Base-by-base conservation (phyloP, 1,140 invertebrate species). In the Drosophila melanogaster region DNA sequence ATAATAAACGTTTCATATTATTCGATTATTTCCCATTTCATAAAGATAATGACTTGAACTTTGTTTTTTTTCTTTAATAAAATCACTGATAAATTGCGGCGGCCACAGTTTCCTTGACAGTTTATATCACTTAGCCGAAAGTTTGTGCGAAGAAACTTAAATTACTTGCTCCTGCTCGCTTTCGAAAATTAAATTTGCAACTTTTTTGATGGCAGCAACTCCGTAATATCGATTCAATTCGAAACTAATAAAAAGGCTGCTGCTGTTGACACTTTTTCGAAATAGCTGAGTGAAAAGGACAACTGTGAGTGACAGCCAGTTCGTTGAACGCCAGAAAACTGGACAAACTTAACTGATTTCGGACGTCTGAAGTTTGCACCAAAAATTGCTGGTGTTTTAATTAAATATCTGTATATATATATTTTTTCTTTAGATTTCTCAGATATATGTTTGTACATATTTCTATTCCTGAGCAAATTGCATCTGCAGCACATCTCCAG, bases 131-230 rank as follows among this genome's bases (percentile, higher is more conserved):
- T 59, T 40, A 10, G 37, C 37, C 14, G 3, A 33, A 61, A 62
- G 54, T 62, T 62, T 59, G 24, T 10, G 57, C 37, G 37, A 38
- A 11, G 37, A 59, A 62, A 62, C 59, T 62, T 62, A 62, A 62
- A 62, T 40, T 35, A 40, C 49, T 35, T 14, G 12, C 49, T 19
- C 33, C 59, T 19, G 12, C 33, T 40, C 14, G 14, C 51, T 4
- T 55, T 24, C 6, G 12, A 3, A 41, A 62, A 62, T 62, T 30
- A 62, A 62, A 62, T 59, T 62, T 3, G 24, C 17, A 62, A 62
- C 54, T 62, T 62, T 61, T 33, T 12, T 12, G 35, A 40, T 40
- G 35, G 24, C 15, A 2, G 8, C 37, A 33, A 30, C 54, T 62
- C 17, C 35, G 38, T 30, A 40, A 58, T 58, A 61, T 61, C 40